Evolutionary conservation across 2,113 vertebrate genomes (phyloP).

Genomic region (Platycercus adscitus): DNA sequence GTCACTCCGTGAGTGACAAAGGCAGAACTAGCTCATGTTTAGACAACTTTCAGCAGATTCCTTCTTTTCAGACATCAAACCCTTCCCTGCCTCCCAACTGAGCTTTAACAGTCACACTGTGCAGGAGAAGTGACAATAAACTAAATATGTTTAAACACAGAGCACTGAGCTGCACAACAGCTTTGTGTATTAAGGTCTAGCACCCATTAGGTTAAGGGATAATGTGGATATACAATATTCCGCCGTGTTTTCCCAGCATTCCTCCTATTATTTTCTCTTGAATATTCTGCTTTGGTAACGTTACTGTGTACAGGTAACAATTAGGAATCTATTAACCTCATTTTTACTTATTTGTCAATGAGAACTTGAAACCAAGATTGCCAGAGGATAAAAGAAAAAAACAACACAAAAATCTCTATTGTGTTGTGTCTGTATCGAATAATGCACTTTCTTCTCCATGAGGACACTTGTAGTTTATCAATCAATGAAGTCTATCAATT

Average conservation of each 20-base stretch:
- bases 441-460: not conserved
- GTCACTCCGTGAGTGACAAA: not conserved
- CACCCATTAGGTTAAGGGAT: not conserved
- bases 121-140: not conserved
- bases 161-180: not conserved
- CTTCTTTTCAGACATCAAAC: not conserved
- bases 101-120: not conserved
- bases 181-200: not conserved
- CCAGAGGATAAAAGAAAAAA: not conserved
- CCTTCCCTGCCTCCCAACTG: not conserved
- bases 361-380: not conserved
- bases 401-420: fast-evolving
- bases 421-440: not conserved
- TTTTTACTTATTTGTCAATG: not conserved
- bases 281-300: not conserved
- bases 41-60: not conserved
- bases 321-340: not conserved
- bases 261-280: not conserved
- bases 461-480: not conserved
- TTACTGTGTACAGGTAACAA: not conserved
- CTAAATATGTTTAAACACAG: not conserved
- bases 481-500: not conserved
- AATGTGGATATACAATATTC: not conserved
- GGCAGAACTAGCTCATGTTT: not conserved
- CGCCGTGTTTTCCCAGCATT: not conserved